These are phyloP conservation scores for Oreotrochilus melanogaster DNA, from an alignment of 2,113 vertebrate genomes.

Conservation along the genomic window DNA sequence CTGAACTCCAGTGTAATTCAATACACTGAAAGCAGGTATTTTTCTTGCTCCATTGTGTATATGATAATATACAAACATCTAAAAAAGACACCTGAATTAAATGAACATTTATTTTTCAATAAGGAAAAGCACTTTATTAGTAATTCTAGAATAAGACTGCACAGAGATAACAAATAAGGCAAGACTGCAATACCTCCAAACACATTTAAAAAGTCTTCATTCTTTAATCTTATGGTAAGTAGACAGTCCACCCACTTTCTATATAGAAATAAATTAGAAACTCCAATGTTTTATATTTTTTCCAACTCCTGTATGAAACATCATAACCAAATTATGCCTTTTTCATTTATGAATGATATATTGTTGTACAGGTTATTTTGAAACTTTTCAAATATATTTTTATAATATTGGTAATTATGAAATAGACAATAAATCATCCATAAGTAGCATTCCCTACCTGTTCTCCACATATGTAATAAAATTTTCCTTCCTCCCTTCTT, in stretches of 20 bases:
- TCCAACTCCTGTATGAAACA: not conserved
- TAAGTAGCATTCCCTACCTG: not conserved
- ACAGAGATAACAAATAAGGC: not conserved
- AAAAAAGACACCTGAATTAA: not conserved
- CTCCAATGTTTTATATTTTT: accelerated
- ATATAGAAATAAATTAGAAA: not conserved
- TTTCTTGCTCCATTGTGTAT: not conserved
- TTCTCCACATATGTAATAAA: not conserved
- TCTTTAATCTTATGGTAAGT: not conserved
- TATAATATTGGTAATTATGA: not conserved
- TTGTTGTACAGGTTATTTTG: not conserved
- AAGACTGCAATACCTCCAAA: not conserved
- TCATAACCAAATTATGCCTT: not conserved
- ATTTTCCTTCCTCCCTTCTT: not conserved
- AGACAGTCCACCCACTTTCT: not conserved
- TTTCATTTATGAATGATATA: not conserved
- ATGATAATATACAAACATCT: not conserved
- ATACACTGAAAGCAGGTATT: not conserved
- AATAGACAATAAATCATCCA: not conserved
- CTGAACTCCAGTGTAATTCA: not conserved
- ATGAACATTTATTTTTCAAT: not conserved
- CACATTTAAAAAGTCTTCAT: not conserved
- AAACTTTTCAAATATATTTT: not conserved
- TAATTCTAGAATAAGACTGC: not conserved
- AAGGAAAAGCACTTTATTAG: not conserved